Percentiles rank a stretch among this genome's conserved stretches.
Conservation (phyloP, 2,888 invertebrate species). For the Pammene aurita region DNA sequence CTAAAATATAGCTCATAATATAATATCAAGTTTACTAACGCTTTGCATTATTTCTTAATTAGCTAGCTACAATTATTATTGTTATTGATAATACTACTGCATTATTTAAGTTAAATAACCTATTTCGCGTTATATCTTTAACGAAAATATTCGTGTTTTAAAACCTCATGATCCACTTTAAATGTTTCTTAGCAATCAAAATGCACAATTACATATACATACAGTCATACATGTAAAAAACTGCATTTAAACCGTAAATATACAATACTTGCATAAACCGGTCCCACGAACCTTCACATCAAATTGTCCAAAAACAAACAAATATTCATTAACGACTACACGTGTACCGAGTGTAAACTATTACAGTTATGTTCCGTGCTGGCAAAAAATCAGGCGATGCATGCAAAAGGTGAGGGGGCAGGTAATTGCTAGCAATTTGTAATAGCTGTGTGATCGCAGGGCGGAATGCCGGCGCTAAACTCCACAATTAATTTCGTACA, state of each 20-base stretch:
- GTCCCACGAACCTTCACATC: slow-evolving; percentile 17
- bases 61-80: too few relatives aligned
- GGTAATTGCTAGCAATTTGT: slow-evolving; percentile 80
- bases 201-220: too few relatives aligned
- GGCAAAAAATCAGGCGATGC: slow-evolving; percentile 58
- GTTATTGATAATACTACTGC: too few relatives aligned
- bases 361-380: slow-evolving; percentile 55
- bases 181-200: too few relatives aligned
- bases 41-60: too few relatives aligned
- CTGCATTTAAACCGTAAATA: background rate
- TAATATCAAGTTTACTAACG: background rate
- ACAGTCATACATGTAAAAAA: background rate
- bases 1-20: background rate
- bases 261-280: slow-evolving; percentile 21
- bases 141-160: too few relatives aligned
- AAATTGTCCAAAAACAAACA: slow-evolving; percentile 36
- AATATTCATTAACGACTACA: slow-evolving; percentile 51
- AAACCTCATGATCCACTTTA: too few relatives aligned
- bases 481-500: slow-evolving; percentile 82
- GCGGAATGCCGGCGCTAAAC: slow-evolving; percentile 79
- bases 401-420: slow-evolving; percentile 57
- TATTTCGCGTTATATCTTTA: too few relatives aligned
- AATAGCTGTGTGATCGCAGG: slow-evolving; percentile 80
- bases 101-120: too few relatives aligned
- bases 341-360: slow-evolving; percentile 51